Base-by-base conservation (phyloP, 1,140 invertebrate species). In the Aphis gossypii region DNA sequence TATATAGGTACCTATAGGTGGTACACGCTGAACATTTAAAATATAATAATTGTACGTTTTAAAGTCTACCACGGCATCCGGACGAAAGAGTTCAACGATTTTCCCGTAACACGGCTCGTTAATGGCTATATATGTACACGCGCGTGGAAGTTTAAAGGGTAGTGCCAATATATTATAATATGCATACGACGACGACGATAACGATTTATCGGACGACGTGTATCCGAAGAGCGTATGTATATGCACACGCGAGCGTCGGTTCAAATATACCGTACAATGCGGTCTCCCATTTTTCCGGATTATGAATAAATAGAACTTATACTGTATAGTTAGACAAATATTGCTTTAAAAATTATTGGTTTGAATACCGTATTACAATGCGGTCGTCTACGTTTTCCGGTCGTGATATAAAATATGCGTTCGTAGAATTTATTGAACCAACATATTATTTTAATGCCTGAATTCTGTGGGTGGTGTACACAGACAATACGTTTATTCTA, bases 301-400 rank as follows among this genome's bases (percentile, higher is more conserved):
- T 38, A 56, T 38, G 51, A 56, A 56, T 56, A 89, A 38, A 54
- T 89, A 51, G 48, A 48, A 87, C 46, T n/a, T 46, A 48, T 30
- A 87, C 30, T 41, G 44, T 86, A 86, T 25, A 68, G 60, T 76
- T 76, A n/a, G 14, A 76, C 60, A 87, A n/a, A 87, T 87, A 87
- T 87, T 48, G 23, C n/a, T n/a, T 86, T 30, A 44, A 86, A 86
- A 87, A 48, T 87, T 48, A 87, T 87, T 14, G 86, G n/a, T 87
- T 87, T 21, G 46, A 35, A 30, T 48, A 87, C 86, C 86, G 86
- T 48, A 86, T 30, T 46, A 18, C 25, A 86, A 86, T 46, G 84
- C 9, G 84, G 84, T 86, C 41, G 23, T 30, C 11, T 14, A 44
- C 84, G 84, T 86, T 86, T 46, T 86, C 44, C 84, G 84, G 41